phyloP scores from a whole-genome alignment of 23 tunicate species.

The Styela plicata region DNA sequence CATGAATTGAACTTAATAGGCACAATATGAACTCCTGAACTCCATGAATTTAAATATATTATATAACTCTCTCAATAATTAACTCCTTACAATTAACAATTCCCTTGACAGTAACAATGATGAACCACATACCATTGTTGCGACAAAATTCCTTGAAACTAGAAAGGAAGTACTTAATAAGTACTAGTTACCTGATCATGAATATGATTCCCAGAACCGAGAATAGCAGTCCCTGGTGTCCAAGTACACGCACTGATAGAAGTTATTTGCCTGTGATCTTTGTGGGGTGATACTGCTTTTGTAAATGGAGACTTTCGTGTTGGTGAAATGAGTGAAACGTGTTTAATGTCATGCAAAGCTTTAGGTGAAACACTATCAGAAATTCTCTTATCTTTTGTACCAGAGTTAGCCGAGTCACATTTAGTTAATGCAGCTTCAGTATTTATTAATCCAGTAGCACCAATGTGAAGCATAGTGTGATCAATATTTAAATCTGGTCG shows the following conservation, averaged over 20 bases:
- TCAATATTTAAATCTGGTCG: not conserved
- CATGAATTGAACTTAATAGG: too few relatives aligned
- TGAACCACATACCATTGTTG: too few relatives aligned
- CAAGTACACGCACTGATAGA: slow-evolving; percentile 15
- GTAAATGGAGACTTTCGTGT: not conserved
- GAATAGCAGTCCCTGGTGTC: not conserved
- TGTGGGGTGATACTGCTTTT: not conserved
- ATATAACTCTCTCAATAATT: too few relatives aligned
- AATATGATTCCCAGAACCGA: not conserved
- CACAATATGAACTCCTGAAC: too few relatives aligned
- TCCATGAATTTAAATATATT: too few relatives aligned
- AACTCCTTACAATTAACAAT: too few relatives aligned
- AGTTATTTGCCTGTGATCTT: not conserved
- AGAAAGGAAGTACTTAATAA: too few relatives aligned
- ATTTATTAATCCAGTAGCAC: not conserved
- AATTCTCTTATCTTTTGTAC: not conserved
- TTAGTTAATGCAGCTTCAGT: not conserved
- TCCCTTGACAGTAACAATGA: too few relatives aligned
- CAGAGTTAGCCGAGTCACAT: not conserved
- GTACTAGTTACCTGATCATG: not conserved
- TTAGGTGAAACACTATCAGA: not conserved
- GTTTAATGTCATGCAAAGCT: not conserved
- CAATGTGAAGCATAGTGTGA: too few relatives aligned
- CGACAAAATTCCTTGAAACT: too few relatives aligned
- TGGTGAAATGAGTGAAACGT: not conserved